Evolutionary conservation across 2,113 vertebrate genomes (phyloP), one percentile per base, ranked within the genome.

Genomic region (Sisor rabdophorus): DNA sequence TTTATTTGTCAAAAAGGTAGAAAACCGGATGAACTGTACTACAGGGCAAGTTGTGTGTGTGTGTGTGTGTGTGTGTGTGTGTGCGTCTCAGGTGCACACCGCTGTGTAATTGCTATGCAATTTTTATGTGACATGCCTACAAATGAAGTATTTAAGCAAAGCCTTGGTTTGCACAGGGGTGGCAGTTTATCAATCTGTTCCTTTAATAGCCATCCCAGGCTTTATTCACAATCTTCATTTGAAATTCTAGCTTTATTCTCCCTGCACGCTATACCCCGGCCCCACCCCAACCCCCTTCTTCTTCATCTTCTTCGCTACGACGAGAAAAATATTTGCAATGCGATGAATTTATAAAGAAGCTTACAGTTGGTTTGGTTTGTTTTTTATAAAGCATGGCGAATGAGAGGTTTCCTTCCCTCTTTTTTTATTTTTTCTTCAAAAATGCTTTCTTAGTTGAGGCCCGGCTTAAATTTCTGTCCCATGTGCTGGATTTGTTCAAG

Each of bases 401-500:
- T 10, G 40, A 44, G 40, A 1, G 40, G 4, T 44, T 26, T 32
- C 22, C 47, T 71, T 55, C n/a, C 52, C 73, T 56, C 24, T 75
- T 26, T 75, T 65, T 72, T 74, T 15, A 32, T 36, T 36, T 36
- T 36, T 36, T 44, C 9, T 44, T 10, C 40, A 44, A 68, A 73
- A 75, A 70, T 50, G 72, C 75, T 82, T 75, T 83, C 80, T 83
- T 84, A 80, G 82, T 82, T 78, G 77, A 60, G 76, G n/a, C n/a
- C 82, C 77, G 83, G 81, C 81, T 85, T 83, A 71, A 83, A 65
- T 78, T 79, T 78, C 71, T 81, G 68, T 79, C 67, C 81, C 65
- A 64, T 59, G 81, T 75, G 79, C 77, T 81, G 82, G 80, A 85
- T 81, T 82, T 84, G 82, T 85, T 82, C 80, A 75, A 80, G 63